Conservation (phyloP, 2,888 invertebrate genomes). For the Melanophora roralis region DNA sequence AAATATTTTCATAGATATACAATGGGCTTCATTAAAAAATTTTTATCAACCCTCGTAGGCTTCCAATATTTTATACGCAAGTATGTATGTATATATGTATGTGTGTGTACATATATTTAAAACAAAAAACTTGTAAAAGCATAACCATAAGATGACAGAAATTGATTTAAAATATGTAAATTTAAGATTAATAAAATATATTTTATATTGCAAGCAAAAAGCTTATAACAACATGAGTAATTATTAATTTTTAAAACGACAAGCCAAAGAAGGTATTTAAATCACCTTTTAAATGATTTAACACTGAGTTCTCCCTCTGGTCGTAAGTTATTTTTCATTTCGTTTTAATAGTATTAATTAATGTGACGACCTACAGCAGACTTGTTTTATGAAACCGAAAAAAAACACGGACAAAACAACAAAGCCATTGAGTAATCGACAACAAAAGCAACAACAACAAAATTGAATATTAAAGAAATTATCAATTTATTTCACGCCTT, state of each 20-base stretch:
- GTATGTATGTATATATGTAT: too few species aligned
- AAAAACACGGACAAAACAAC: not conserved
- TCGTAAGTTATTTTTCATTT: constrained; percentile 20
- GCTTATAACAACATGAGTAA: not conserved
- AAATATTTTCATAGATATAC: too few species aligned
- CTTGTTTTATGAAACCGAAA: constrained; percentile 46
- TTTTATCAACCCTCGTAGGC: not conserved
- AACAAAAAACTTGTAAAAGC: not conserved
- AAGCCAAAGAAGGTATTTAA: constrained; percentile 13
- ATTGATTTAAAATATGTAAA: constrained; percentile 33
- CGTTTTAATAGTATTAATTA: constrained; percentile 55
- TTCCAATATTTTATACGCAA: too few species aligned
- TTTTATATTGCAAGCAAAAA: not conserved
- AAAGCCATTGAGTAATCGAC: constrained; percentile 16
- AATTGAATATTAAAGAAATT: constrained; percentile 52
- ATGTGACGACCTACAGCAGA: constrained; percentile 72
- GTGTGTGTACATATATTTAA: too few species aligned
- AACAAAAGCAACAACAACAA: constrained; percentile 8
- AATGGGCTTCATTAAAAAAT: too few species aligned
- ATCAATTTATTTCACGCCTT: constrained; percentile 62
- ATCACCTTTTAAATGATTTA: constrained; percentile 28
- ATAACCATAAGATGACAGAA: constrained; percentile 27
- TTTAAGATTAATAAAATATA: not conserved
- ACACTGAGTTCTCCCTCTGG: constrained; percentile 46
- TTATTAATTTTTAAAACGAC: constrained; percentile 29